These are phyloP conservation scores for Xenopus borealis DNA, from an alignment of 2,113 vertebrate genomes.

Conservation along the genomic window DNA sequence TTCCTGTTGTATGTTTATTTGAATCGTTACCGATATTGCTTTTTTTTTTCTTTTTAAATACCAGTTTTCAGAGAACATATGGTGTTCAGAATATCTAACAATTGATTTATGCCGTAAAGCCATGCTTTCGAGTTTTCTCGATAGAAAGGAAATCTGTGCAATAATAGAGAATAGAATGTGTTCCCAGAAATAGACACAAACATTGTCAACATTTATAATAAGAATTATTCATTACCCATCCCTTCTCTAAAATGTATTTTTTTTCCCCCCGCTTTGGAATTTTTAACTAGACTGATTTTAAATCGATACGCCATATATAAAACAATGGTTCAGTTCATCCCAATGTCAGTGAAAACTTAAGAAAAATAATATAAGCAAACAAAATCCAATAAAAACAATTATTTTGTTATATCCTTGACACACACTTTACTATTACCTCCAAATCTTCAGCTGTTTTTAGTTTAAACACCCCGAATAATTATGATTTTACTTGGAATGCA, in stretches of 20 bases:
- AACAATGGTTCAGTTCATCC: slow-evolving; percentile 57
- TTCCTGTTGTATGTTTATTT: slow-evolving; percentile 27
- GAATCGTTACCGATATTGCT: slow-evolving; percentile 52
- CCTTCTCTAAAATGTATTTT: slow-evolving; percentile 61
- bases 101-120: slow-evolving; percentile 70
- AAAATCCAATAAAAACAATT: slow-evolving; percentile 21
- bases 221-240: slow-evolving; percentile 56
- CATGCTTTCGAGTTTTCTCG: slow-evolving; percentile 65
- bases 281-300: slow-evolving; percentile 72
- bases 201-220: slow-evolving; percentile 73
- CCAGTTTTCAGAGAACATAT: slow-evolving; percentile 63
- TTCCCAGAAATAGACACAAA: slow-evolving; percentile 81
- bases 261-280: slow-evolving; percentile 72
- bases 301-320: slow-evolving; percentile 61
- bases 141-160: slow-evolving; percentile 75
- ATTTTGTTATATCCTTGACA: slow-evolving; percentile 38
- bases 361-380: slow-evolving; percentile 59
- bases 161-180: slow-evolving; percentile 79
- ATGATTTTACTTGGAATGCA: slow-evolving; percentile 29
- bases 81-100: slow-evolving; percentile 69
- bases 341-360: slow-evolving; percentile 52
- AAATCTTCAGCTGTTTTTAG: slow-evolving; percentile 50
- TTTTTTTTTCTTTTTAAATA: slow-evolving; percentile 15
- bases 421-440: slow-evolving; percentile 19
- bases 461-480: slow-evolving; percentile 55